A percentile compares a stretch with the other conserved stretches of the same genome.
Conservation (phyloP, 2,888 invertebrate species). For the Lymantria monacha region DNA sequence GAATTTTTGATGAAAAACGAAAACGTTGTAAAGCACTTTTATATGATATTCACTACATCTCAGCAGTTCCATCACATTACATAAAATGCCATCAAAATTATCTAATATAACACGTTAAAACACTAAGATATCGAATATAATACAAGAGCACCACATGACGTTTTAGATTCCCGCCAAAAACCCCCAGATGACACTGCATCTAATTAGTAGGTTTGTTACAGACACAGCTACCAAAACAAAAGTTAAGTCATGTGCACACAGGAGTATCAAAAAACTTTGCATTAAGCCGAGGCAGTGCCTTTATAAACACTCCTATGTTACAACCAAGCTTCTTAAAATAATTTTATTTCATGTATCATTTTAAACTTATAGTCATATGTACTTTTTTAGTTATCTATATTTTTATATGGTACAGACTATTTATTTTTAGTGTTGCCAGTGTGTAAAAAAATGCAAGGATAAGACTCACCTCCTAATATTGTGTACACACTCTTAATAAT, state of each 20-base stretch:
- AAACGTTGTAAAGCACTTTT: too few species aligned
- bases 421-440: conserved; percentile 2
- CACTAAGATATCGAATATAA: too few species aligned
- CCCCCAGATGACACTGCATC: too few species aligned
- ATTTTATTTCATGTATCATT: conserved; percentile 11
- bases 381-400: not conserved
- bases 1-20: too few species aligned
- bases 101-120: too few species aligned
- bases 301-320: conserved; percentile 17
- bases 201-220: too few species aligned
- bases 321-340: conserved; percentile 11
- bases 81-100: too few species aligned
- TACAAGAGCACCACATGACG: too few species aligned
- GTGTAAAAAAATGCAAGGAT: conserved; percentile 7
- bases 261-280: conserved; percentile 32
- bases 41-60: too few species aligned
- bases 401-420: not conserved
- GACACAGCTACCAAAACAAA: conserved; percentile 22
- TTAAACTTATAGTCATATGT: not conserved
- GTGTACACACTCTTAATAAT: conserved; percentile 27
- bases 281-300: conserved; percentile 30
- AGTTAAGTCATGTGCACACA: conserved; percentile 32
- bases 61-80: too few species aligned
- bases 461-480: conserved; percentile 16
- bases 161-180: too few species aligned